Evolutionary conservation across 1,140 invertebrate species (phyloP).

Genomic region (Drosophila lacertosa): DNA sequence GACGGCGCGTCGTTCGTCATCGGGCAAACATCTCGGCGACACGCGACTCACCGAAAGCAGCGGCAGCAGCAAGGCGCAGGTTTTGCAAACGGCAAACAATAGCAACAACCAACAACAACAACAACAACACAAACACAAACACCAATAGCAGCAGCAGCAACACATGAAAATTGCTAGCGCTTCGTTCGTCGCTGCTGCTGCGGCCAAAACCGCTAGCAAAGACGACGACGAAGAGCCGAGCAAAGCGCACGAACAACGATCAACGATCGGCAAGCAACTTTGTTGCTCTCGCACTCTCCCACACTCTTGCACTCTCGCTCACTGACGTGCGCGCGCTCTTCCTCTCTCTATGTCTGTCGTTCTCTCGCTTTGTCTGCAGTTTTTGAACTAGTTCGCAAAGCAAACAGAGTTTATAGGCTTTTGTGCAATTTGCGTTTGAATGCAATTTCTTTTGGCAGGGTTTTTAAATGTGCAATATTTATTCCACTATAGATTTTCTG

Average conservation of each 20-base stretch:
- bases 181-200: constrained; percentile 8
- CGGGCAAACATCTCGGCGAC: constrained; percentile 60
- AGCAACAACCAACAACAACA: constrained; percentile 20
- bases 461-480: too few species aligned
- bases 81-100: constrained; percentile 52
- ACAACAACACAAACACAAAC: background rate
- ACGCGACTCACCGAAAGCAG: constrained; percentile 54
- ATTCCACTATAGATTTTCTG: too few species aligned
- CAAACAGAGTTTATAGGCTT: too few species aligned
- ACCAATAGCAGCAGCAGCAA: constrained; percentile 1
- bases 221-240: constrained; percentile 6
- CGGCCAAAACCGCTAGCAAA: constrained; percentile 41
- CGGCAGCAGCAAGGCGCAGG: constrained; percentile 18
- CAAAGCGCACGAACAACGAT: constrained; percentile 20
- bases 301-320: too few species aligned
- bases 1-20: constrained; percentile 45
- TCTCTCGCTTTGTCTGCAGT: constrained; percentile 12
- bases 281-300: constrained; percentile 4
- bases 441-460: too few species aligned
- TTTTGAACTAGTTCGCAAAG: too few species aligned
- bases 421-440: too few species aligned
- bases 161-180: constrained; percentile 49
- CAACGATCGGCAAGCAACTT: background rate
- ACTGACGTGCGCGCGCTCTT: background rate
- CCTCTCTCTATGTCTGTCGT: too few species aligned